Evolutionary conservation across 2,797 vertebrate species (phyloP).

Genomic region (Chaunax sp.): DNA sequence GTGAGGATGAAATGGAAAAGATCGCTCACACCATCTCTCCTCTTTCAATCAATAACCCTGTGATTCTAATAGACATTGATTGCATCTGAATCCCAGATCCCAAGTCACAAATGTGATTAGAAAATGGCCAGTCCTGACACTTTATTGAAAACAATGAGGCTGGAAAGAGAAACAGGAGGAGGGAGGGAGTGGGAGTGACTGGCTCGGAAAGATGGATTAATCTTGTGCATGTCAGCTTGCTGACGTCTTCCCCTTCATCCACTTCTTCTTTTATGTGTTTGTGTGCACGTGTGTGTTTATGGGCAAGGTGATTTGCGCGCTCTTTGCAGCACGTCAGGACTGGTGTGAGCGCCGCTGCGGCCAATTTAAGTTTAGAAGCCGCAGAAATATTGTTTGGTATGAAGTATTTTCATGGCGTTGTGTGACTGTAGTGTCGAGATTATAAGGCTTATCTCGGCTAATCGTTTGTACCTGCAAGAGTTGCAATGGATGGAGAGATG

Average conservation of each 20-base stretch:
- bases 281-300: constrained; percentile 1
- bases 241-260: constrained; percentile 63
- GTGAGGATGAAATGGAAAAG: constrained; percentile 50
- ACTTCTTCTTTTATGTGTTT: constrained; percentile 42
- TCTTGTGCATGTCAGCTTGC: constrained; percentile 72
- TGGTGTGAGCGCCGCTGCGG: constrained; percentile 8
- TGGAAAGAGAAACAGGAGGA: constrained; percentile 64
- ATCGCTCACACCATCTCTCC: constrained; percentile 80
- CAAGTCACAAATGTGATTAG: constrained; percentile 87
- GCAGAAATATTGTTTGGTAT: constrained; percentile 8
- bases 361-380: constrained; percentile 30
- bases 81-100: constrained; percentile 85
- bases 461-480: not conserved
- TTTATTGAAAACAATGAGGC: constrained; percentile 88
- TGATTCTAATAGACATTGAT: constrained; percentile 88
- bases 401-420: constrained; percentile 8
- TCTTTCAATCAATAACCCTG: constrained; percentile 85
- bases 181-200: constrained; percentile 67
- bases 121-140: constrained; percentile 83
- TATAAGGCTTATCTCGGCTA: not conserved
- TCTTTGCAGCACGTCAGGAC: constrained; percentile 19
- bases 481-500: not conserved
- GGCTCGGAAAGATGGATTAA: constrained; percentile 73
- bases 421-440: not conserved
- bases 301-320: constrained; percentile 7